phyloP scores from a whole-genome alignment of 1,140 invertebrate species.

The Pachyrhynchus sulphureomaculatus region DNA sequence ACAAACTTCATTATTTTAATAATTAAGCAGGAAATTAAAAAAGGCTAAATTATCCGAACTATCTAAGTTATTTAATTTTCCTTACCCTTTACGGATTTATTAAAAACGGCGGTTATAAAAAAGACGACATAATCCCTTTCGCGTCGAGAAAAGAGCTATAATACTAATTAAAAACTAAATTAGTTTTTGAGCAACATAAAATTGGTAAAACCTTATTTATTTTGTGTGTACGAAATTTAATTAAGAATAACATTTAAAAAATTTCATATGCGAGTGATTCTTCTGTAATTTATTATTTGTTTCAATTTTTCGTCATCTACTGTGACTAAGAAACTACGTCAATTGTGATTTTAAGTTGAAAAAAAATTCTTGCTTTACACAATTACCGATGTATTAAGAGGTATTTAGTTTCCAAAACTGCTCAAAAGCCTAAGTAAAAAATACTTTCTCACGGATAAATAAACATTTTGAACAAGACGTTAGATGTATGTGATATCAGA shows the following conservation, averaged over 20 bases:
- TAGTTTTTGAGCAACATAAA: conserved; percentile 20
- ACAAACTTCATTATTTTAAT: neutral
- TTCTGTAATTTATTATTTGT: no score
- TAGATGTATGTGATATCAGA: no score
- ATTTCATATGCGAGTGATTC: no score
- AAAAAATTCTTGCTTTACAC: no score
- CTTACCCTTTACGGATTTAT: conserved; percentile 14
- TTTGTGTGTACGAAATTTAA: conserved; percentile 8
- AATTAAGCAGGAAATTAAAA: conserved; percentile 4
- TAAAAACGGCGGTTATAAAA: conserved; percentile 14
- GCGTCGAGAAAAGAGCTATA: conserved; percentile 14
- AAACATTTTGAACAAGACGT: no score
- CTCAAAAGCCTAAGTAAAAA: no score
- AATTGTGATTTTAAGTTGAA: no score
- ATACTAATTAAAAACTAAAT: conserved; percentile 30
- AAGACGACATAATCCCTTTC: conserved; percentile 12
- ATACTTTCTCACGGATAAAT: no score
- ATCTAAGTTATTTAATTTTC: conserved; percentile 24
- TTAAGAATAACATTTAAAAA: conserved; percentile 3
- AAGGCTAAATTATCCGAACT: conserved; percentile 22
- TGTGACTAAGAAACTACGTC: no score
- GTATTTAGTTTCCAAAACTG: no score
- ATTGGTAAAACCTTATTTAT: conserved; percentile 19
- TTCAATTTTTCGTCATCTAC: no score
- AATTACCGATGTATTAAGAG: no score